Conservation (phyloP, 1,140 invertebrate genomes). For the Diabrotica undecimpunctata region DNA sequence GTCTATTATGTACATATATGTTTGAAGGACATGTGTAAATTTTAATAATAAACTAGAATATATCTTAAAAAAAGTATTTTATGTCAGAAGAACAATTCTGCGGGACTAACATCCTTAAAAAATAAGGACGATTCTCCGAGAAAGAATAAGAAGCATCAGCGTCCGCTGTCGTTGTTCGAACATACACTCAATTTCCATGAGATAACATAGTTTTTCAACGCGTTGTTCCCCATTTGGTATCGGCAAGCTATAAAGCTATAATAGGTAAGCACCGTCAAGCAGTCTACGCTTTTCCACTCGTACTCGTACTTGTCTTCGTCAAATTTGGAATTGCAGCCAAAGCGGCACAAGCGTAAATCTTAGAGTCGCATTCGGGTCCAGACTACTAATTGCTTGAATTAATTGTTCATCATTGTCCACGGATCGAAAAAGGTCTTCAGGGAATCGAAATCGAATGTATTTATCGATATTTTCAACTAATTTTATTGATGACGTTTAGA, state of each 20-base stretch:
- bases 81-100: neutral
- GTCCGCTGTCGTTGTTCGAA: conserved; percentile 16
- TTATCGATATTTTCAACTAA: conserved; percentile 24
- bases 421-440: conserved; percentile 24
- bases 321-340: conserved; percentile 47
- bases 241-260: conserved; percentile 46
- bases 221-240: conserved; percentile 42
- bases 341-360: conserved; percentile 45
- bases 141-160: conserved; percentile 19
- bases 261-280: conserved; percentile 48
- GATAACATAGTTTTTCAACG: conserved; percentile 43
- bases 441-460: conserved; percentile 12
- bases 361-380: conserved; percentile 30
- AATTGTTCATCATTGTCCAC: conserved; percentile 43
- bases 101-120: conserved; percentile 14
- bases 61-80: too few relatives aligned
- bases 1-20: too few relatives aligned
- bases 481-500: conserved; percentile 23
- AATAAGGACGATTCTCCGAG: conserved; percentile 32
- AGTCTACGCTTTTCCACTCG: conserved; percentile 48
- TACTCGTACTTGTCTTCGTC: conserved; percentile 44
- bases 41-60: too few relatives aligned
- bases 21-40: too few relatives aligned
- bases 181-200: conserved; percentile 38
- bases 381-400: conserved; percentile 48